Evolutionary conservation across 2,797 vertebrate genomes (phyloP).

Genomic region (Sebastes nivosus): DNA sequence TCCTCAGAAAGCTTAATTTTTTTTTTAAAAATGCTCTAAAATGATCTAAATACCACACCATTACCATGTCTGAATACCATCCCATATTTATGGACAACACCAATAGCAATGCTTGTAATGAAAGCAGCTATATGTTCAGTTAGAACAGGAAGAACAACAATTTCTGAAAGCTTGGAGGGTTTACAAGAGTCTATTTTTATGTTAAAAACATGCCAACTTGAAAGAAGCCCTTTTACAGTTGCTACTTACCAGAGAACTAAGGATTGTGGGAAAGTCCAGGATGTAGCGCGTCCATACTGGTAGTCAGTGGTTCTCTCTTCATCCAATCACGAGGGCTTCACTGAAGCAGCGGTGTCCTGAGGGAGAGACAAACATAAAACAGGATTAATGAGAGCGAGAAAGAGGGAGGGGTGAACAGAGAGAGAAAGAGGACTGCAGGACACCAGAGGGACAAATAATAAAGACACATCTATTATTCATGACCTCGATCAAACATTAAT

Average conservation of each 20-base stretch:
- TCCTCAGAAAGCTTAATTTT: neutral
- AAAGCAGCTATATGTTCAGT: neutral
- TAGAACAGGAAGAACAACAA: neutral
- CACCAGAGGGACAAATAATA: conserved; percentile 72
- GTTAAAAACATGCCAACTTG: neutral
- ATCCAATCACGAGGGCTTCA: conserved; percentile 50
- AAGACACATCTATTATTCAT: conserved; percentile 77
- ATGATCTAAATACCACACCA: neutral
- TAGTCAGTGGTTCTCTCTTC: conserved; percentile 33
- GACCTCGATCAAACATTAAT: conserved; percentile 69
- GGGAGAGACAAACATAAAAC: conserved; percentile 65
- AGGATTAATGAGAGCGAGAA: conserved; percentile 58
- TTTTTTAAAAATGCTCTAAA: neutral
- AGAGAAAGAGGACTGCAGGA: conserved; percentile 45
- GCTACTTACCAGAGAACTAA: conserved; percentile 63
- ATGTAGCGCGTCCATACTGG: conserved; percentile 72
- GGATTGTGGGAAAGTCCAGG: conserved; percentile 54
- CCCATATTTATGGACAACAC: neutral
- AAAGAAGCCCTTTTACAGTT: neutral
- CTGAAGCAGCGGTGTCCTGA: conserved; percentile 59
- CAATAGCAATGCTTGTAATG: neutral
- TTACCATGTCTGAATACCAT: neutral
- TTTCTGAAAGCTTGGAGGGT: neutral
- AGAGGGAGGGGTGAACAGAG: conserved; percentile 7
- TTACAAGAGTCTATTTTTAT: conserved; percentile 3